Conservation (phyloP, 2,888 invertebrate species). For the Drosophila mimica region DNA sequence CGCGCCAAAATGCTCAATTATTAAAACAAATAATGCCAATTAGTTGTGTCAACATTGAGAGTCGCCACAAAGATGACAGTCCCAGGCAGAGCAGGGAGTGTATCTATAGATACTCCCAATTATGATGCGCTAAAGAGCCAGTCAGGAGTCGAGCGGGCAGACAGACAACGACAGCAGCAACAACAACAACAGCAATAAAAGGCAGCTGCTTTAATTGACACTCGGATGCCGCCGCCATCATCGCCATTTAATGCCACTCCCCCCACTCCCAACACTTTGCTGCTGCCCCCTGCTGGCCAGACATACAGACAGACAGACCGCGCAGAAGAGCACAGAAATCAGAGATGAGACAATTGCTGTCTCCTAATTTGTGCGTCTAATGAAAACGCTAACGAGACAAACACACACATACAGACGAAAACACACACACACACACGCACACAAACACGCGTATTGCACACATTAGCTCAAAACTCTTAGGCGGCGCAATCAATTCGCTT, state of each 20-base stretch:
- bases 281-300: background rate
- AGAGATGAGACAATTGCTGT: conserved; percentile 54
- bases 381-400: conserved; percentile 78
- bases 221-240: conserved; percentile 71
- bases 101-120: conserved; percentile 52
- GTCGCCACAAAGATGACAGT: conserved; percentile 34
- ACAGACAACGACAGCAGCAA: conserved; percentile 10
- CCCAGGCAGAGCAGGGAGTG: conserved; percentile 5
- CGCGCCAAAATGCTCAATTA: conserved; percentile 82
- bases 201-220: conserved; percentile 75
- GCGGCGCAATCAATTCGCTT: conserved; percentile 69
- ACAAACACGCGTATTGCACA: conserved; percentile 25
- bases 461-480: conserved; percentile 70
- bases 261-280: conserved; percentile 12
- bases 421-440: conserved; percentile 29
- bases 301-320: background rate
- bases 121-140: conserved; percentile 67
- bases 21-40: conserved; percentile 84
- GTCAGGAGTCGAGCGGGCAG: conserved; percentile 21
- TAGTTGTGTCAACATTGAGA: conserved; percentile 82
- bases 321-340: conserved; percentile 29
- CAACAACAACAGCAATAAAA: conserved; percentile 23
- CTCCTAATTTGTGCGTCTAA: conserved; percentile 72
- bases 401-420: conserved; percentile 31
- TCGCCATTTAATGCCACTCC: conserved; percentile 48